Evolutionary conservation across 2,797 vertebrate species (phyloP).

Genomic region (Manis pentadactyla): DNA sequence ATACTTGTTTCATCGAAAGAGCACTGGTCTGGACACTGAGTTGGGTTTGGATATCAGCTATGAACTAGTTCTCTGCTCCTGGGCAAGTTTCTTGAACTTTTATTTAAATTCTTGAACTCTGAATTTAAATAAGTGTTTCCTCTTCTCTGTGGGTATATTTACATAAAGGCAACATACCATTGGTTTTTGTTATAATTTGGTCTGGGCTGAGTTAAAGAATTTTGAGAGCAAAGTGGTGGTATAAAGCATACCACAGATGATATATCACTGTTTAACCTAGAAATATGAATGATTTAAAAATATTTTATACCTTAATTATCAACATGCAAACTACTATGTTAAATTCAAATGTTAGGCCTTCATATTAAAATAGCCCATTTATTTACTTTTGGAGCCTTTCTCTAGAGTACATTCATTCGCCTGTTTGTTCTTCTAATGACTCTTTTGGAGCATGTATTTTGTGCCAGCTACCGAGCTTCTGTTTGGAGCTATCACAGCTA

Average conservation of each 20-base stretch:
- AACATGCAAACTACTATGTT: not conserved
- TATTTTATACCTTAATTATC: not conserved
- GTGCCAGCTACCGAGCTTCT: not conserved
- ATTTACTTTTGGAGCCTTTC: not conserved
- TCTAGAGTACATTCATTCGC: not conserved
- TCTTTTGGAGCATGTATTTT: not conserved
- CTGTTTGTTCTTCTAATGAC: not conserved
- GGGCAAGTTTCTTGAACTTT: not conserved
- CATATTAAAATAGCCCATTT: not conserved
- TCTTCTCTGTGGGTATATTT: not conserved
- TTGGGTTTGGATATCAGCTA: not conserved
- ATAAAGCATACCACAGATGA: not conserved
- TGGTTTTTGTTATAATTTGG: not conserved
- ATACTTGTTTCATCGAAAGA: not conserved
- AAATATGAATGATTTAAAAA: not conserved
- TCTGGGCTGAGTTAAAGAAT: not conserved
- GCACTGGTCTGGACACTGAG: not conserved
- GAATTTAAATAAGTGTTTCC: not conserved
- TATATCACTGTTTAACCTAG: not conserved
- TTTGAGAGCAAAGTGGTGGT: not conserved
- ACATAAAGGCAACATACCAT: not conserved
- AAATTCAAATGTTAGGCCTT: not conserved
- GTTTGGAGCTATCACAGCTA: not conserved
- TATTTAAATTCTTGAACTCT: not conserved
- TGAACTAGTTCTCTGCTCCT: not conserved